Conservation (phyloP, 2,113 vertebrate species). For the Todiramphus chloris region DNA sequence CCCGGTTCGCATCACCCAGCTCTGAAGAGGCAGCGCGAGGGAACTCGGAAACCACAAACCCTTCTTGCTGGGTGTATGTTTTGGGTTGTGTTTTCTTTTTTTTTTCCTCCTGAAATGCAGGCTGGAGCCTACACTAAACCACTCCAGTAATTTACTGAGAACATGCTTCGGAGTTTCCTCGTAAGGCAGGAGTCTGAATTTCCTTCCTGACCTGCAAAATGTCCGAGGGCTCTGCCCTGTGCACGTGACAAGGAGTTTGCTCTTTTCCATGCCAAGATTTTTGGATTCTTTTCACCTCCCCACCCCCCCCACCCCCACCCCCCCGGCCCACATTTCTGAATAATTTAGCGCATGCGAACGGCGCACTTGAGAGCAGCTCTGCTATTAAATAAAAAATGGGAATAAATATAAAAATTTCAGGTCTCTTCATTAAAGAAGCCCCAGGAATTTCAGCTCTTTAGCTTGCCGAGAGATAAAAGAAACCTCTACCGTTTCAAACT, state of each 20-base stretch:
- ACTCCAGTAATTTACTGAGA: background rate
- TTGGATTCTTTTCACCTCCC: background rate
- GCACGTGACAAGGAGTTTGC: background rate
- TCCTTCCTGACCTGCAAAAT: background rate
- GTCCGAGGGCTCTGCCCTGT: background rate
- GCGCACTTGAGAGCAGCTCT: background rate
- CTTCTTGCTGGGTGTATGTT: background rate
- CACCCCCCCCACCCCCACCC: no score
- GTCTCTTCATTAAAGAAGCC: background rate
- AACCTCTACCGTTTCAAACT: background rate
- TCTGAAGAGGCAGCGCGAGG: background rate
- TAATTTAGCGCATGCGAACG: background rate
- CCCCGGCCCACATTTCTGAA: background rate
- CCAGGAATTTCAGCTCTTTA: background rate
- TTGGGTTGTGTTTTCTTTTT: background rate
- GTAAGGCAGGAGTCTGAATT: background rate
- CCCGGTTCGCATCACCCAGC: background rate
- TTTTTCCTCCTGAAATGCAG: background rate
- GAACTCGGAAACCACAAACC: constrained; percentile 50
- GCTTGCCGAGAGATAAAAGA: background rate
- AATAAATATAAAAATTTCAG: background rate
- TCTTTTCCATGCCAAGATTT: background rate
- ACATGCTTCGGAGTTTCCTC: background rate
- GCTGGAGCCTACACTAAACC: background rate
- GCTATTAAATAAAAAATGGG: background rate